A percentile compares a stretch with the other conserved stretches of the same genome.
phyloP scores from a whole-genome alignment of 2,797 vertebrate genomes.

The Semaprochilodus insignis region DNA sequence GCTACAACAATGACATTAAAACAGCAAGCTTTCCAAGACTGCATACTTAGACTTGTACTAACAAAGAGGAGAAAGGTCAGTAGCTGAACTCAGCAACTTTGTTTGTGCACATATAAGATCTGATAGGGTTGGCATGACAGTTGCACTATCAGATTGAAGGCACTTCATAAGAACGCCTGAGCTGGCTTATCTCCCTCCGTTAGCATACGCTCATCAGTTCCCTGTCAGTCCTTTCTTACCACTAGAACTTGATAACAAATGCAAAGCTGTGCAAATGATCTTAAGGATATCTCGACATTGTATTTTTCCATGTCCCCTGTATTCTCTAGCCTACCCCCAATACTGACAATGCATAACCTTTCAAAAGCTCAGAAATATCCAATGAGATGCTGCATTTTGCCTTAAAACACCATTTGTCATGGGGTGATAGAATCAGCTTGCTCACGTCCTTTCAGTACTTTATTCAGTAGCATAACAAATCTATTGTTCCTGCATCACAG shows the following conservation, averaged over 20 bases:
- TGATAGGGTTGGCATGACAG: conserved; percentile 24
- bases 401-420: neutral
- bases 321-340: neutral
- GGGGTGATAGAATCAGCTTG: neutral
- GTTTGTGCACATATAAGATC: conserved; percentile 19
- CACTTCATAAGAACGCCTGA: neutral
- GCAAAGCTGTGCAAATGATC: neutral
- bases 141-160: conserved; percentile 32
- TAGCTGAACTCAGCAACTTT: conserved; percentile 26
- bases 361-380: neutral
- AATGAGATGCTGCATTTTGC: neutral
- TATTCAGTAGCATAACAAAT: neutral
- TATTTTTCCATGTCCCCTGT: neutral
- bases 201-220: neutral
- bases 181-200: conserved; percentile 5
- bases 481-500: neutral
- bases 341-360: neutral
- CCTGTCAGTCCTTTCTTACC: neutral
- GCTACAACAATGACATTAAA: neutral
- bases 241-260: neutral
- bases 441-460: neutral
- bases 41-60: neutral
- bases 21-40: neutral
- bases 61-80: conserved; percentile 2
- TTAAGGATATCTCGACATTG: neutral